Base-by-base conservation (phyloP, 1,140 invertebrate genomes). In the Lepidotrigona ventralis region DNA sequence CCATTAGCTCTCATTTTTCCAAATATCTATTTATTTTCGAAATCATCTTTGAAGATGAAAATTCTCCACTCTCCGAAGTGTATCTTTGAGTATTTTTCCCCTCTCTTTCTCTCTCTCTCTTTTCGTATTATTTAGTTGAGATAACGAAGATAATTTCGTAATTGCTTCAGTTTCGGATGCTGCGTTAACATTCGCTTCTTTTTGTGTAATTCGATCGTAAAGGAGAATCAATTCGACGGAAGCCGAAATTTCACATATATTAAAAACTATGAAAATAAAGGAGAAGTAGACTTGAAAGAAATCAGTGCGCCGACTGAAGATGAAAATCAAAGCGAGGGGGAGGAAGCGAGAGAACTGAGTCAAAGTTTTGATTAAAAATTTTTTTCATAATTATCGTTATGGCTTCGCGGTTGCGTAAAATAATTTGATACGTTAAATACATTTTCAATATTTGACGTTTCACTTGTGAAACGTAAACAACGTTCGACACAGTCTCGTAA, bases 61-160 rank as follows among this genome's bases (percentile, higher is more conserved):
- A 46, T 46, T 46, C 39, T 46, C 8, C 39, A 46, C 8, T 46
- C 15, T 64, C 14, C 1, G 8, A 64, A 26, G n/a, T 17, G 14
- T 14, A 0, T 12, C 14, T n/a, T 60, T 4, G 1, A 14, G 14
- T 14, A 0, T 17, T 8, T 2, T n/a, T n/a, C n/a, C n/a, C n/a
- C n/a, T 12, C n/a, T 26, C 33, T 33, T 3, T 63, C 0, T 15
- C 12, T 8, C 21, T 58, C 21, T 58, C 19, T 8, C 39, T 46
- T 46, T 46, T 46, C 39, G 0, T 46, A 46, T 8, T 46, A 46
- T 9, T 39, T 39, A 5, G 39, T 46, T 46, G 6, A 46, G 39
- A 46, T 46, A 46, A 8, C 39, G 9, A 8, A 8, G 39, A 8
- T 46, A 0, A 46, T 46, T 46, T 46, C 39, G 8, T 46, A 46